Conservation (phyloP, 2,797 vertebrate genomes). For the Salmo trutta region DNA sequence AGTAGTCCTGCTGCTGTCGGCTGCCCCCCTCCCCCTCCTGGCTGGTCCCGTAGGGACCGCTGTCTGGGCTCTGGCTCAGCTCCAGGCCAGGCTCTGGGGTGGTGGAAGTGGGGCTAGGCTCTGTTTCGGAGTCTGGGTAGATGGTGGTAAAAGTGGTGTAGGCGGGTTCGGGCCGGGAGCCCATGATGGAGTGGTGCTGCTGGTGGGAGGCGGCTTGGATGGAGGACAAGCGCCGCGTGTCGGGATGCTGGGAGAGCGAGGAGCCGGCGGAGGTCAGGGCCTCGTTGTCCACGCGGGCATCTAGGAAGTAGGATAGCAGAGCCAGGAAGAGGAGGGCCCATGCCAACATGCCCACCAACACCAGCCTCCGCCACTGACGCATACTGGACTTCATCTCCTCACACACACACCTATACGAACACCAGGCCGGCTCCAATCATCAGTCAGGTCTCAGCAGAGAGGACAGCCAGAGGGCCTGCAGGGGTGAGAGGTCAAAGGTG, state of each 20-base stretch:
- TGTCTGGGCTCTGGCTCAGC: constrained; percentile 61
- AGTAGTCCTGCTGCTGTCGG: constrained; percentile 54
- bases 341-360: constrained; percentile 88
- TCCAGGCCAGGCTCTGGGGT: constrained; percentile 61
- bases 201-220: constrained; percentile 79
- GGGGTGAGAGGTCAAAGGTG: constrained; percentile 21
- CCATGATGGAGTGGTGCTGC: constrained; percentile 62
- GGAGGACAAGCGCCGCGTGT: constrained; percentile 85
- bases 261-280: constrained; percentile 80
- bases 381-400: constrained; percentile 77
- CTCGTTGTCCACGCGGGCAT: constrained; percentile 81
- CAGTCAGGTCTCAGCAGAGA: constrained; percentile 33
- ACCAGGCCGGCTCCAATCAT: constrained; percentile 41
- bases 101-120: constrained; percentile 30
- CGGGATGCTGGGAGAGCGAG: constrained; percentile 80
- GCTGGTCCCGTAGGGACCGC: constrained; percentile 56
- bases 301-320: constrained; percentile 94
- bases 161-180: constrained; percentile 72
- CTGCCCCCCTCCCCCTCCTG: constrained; percentile 53
- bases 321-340: constrained; percentile 92
- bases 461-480: constrained; percentile 63
- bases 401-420: constrained; percentile 35
- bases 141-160: constrained; percentile 53
- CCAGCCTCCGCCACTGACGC: constrained; percentile 89
- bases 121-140: constrained; percentile 56